Base-by-base conservation (phyloP, 1,140 invertebrate species). In the Grapholita molesta region DNA sequence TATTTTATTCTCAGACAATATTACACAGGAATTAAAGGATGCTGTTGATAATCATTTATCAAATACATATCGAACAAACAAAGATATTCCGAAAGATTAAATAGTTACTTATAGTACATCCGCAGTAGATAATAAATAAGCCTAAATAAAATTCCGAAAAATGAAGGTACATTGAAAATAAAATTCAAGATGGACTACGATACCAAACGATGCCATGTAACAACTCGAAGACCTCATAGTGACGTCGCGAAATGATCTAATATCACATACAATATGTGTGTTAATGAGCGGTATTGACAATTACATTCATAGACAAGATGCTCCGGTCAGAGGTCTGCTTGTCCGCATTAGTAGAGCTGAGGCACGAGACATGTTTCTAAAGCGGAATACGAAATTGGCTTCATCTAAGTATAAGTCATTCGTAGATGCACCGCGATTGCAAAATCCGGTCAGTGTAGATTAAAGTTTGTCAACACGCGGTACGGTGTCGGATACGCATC, bases 401-500 rank as follows among this genome's bases (percentile, higher is more conserved):
- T 48, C 18, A 48, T 48, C 42, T 18, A 48, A 18, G 18, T 9
- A 21, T 21, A 48, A 15, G 42, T 48, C 55, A 28, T 25, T 61
- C 24, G 55, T 30, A 61, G 4, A 61, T 9, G 28, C 55, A 28
- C 32, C 24, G 24, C 24, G n/a, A 61, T 61, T 61, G 21, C 55
- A 8, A 61, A 66, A 66, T 66, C 25, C 32, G 28, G 61, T 48
- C 42, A 48, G 21, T 48, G 42, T 21, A 33, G 64, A 66, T 38
- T 32, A 66, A 61, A 61, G 55, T 52, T 48, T 67, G 66, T 53
- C 66, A 67, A 48, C 55, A 61, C 32, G 6, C 55, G 9, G 64
- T 66, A 4, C 55, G 9, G 64, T 66, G 33, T 12, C 66, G 25
- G 64, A 61, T 28, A 12, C 55, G 55, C 55, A 61, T 61, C 55